Evolutionary conservation across 2,797 vertebrate genomes (phyloP), one percentile per base, ranked within the genome.

Genomic region (Distichodus sexfasciatus): DNA sequence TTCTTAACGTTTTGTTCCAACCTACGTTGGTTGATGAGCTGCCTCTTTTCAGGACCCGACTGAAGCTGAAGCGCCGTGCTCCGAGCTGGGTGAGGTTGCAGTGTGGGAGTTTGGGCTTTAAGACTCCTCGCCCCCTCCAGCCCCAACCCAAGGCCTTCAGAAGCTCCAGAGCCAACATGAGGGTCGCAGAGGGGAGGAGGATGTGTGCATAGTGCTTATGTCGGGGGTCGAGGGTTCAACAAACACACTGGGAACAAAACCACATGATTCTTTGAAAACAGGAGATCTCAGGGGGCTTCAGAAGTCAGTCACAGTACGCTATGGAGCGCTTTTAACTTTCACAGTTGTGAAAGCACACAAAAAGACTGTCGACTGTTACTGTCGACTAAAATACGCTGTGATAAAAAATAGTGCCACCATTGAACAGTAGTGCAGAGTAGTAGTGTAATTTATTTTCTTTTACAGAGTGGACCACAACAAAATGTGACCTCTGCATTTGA

Each of bases 201-300:
- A 91, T 90, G 90, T 91, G 89, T 90, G 86, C 48, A 54, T 71
- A 51, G 6, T 35, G 21, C 41, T 66, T 66, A 73, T 69, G 35
- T 80, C 78, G 84, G 81, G 83, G 88, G 84, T 87, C 84, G 81
- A 76, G 64, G 77, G 77, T 54, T 79, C 33, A 70, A 43, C 54
- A 70, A 41, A 81, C 66, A 78, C 40, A 74, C 47, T 72, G 36
- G 84, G 85, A 90, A 80, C 31, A 29, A 82, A 73, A 90, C 88
- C 87, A 74, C 87, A 89, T 69, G 76, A 85, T 90, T 91, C 88
- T 90, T 89, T 89, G 91, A 91, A 92, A 91, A 90, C 89, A 91
- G 85, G 87, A 88, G 89, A 84, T 81, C 79, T 89, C 82, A 70
- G 81, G 69, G 84, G 85, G 82, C 84, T 88, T 85, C 81, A 77